These are phyloP conservation scores for Canis aureus DNA, from an alignment of 2,113 vertebrate genomes.

Conservation along the genomic window DNA sequence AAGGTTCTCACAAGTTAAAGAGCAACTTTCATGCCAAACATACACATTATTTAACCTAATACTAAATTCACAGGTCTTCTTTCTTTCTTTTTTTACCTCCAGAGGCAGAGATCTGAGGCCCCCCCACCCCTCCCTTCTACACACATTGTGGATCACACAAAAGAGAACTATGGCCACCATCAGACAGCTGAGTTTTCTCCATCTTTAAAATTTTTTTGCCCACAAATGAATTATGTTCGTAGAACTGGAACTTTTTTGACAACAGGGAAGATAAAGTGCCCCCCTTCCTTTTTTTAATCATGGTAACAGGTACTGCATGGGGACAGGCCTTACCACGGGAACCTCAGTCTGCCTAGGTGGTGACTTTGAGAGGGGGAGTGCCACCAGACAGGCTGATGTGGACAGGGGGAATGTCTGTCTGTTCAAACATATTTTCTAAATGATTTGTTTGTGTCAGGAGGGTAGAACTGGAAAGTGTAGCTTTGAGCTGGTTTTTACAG, in stretches of 20 bases:
- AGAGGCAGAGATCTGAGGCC: not conserved
- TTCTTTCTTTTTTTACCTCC: not conserved
- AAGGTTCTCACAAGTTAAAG: constrained; percentile 48
- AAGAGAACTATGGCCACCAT: not conserved
- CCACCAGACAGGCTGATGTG: not conserved
- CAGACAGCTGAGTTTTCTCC: constrained; percentile 5
- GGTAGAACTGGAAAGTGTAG: not conserved
- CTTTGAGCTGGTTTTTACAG: constrained; percentile 35
- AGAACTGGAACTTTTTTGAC: constrained; percentile 28
- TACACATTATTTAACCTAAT: not conserved
- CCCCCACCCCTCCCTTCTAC: not conserved
- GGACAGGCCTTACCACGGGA: constrained; percentile 22
- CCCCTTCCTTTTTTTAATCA: not conserved
- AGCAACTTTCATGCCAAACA: constrained; percentile 5
- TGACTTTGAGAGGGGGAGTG: not conserved
- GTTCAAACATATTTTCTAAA: constrained; percentile 59
- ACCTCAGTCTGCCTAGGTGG: not conserved
- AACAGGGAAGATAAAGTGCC: not conserved
- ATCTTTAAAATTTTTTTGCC: not conserved
- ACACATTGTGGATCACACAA: not conserved
- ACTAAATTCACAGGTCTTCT: not conserved
- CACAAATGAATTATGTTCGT: not conserved
- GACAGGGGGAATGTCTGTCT: not conserved
- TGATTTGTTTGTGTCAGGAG: constrained; percentile 45
- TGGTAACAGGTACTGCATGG: constrained; percentile 1